A percentile compares a stretch with the other conserved stretches of the same genome.
Conservation (phyloP, 2,797 vertebrate genomes). For the Poeciliopsis turneri region DNA sequence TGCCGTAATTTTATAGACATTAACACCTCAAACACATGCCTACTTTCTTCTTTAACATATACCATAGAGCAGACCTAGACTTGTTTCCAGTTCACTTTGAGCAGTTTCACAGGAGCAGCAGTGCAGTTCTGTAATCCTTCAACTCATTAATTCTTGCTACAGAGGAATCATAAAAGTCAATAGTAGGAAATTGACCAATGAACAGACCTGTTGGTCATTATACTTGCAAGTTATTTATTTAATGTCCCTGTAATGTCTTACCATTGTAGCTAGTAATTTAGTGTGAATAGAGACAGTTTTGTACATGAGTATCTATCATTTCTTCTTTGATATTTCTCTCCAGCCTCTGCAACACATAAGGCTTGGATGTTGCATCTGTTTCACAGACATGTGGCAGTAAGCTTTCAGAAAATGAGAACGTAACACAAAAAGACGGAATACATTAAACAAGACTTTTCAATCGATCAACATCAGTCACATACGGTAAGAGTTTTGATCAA, state of each 20-base stretch:
- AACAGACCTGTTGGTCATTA: slow-evolving; percentile 40
- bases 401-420: slow-evolving; percentile 36
- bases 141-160: slow-evolving; percentile 42
- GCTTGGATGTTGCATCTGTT: slow-evolving; percentile 61
- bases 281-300: slow-evolving; percentile 24
- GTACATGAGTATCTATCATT: slow-evolving; percentile 46
- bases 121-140: slow-evolving; percentile 32
- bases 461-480: slow-evolving; percentile 3
- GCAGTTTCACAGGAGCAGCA: slow-evolving; percentile 19
- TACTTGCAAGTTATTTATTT: slow-evolving; percentile 34
- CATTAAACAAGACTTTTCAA: slow-evolving; percentile 12
- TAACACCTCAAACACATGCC: neutral
- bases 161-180: slow-evolving; percentile 62
- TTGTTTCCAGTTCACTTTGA: slow-evolving; percentile 6
- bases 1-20: no score
- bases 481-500: slow-evolving; percentile 8
- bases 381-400: slow-evolving; percentile 23
- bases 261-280: slow-evolving; percentile 28
- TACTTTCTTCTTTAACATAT: slow-evolving; percentile 29
- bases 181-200: slow-evolving; percentile 55
- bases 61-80: slow-evolving; percentile 4
- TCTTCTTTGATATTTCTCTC: slow-evolving; percentile 52
- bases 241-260: slow-evolving; percentile 32
- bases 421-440: slow-evolving; percentile 31
- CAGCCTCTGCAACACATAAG: slow-evolving; percentile 57